Evolutionary conservation across 2,113 vertebrate species (phyloP).

Genomic region (Mugil cephalus): DNA sequence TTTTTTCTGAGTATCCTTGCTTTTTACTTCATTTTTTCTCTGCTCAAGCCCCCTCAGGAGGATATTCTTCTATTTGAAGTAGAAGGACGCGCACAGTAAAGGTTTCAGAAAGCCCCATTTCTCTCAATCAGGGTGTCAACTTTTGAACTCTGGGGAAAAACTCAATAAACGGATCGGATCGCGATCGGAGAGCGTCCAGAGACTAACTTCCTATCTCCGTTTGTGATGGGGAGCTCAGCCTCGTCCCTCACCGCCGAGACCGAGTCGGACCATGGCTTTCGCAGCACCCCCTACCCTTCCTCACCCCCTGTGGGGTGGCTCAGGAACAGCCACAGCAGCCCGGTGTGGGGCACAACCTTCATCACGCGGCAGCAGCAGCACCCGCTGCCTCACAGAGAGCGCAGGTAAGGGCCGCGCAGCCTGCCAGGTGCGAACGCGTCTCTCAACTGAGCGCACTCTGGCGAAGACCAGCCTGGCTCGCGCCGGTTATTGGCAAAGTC

Average conservation of each 20-base stretch:
- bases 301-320: conserved; percentile 91
- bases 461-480: neutral
- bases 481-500: conserved; percentile 4
- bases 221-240: conserved; percentile 97
- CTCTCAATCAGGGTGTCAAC: neutral
- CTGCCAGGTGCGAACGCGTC: conserved; percentile 5
- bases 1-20: conserved; percentile 17
- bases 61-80: conserved; percentile 11
- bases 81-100: conserved; percentile 9
- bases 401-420: conserved; percentile 86
- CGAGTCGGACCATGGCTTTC: conserved; percentile 94
- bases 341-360: conserved; percentile 90
- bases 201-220: conserved; percentile 36
- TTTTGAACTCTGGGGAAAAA: conserved; percentile 7
- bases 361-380: conserved; percentile 90
- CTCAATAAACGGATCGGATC: neutral
- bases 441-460: conserved; percentile 5
- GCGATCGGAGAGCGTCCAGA: conserved; percentile 15
- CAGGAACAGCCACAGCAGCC: conserved; percentile 89
- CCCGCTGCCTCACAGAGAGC: conserved; percentile 83
- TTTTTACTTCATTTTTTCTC: conserved; percentile 9
- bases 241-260: conserved; percentile 95
- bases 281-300: conserved; percentile 85
- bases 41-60: neutral
- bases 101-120: conserved; percentile 10